Base-by-base conservation (phyloP, 1,140 invertebrate genomes). In the Drosophila saltans region DNA sequence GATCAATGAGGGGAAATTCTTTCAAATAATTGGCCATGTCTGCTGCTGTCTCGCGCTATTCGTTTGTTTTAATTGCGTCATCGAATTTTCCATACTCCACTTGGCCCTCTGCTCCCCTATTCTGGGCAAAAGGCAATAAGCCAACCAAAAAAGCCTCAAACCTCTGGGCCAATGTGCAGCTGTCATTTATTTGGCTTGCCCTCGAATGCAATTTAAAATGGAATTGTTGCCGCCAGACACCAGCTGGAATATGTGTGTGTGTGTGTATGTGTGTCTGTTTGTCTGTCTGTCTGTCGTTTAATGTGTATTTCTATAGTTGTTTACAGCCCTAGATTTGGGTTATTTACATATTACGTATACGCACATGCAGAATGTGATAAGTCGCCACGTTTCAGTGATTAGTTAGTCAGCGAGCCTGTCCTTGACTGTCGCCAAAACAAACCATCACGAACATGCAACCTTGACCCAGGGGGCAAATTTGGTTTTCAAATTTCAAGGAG, bases 311-410 rank as follows among this genome's bases (percentile, higher is more conserved):
- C n/a, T n/a, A n/a, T 43, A 16, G 41, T 43, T 24, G 45, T 48
- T 26, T 52, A 52, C n/a, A 24, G 21, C 2, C 21, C 67, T 66
- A 75, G 73, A 63, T 43, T 56, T 52, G 68, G 66, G 66, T 72
- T 72, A 86, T 88, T 88, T 86, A 84, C 82, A 88, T 86, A 88
- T 83, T 80, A 78, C 72, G 79, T 67, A 86, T 80, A 78, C 72
- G 79, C 71, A 86, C 72, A 81, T 75, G 72, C 72, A 57, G 56
- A 45, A 81, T 10, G 33, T 57, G 66, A 58, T 43, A 63, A 30
- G 36, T 11, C 21, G 41, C 60, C 26, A 16, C 48, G 39, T 26
- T 40, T 48, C 43, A 56, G 63, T 75, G 72, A 85, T 86, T 86
- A 85, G 78, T 81, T 86, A 85, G 78, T 81, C 70, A 72, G 81